Percentiles rank a stretch among this genome's conserved stretches.
Evolutionary conservation across 2,797 vertebrate species (phyloP).

Genomic region (Xenopus petersii): DNA sequence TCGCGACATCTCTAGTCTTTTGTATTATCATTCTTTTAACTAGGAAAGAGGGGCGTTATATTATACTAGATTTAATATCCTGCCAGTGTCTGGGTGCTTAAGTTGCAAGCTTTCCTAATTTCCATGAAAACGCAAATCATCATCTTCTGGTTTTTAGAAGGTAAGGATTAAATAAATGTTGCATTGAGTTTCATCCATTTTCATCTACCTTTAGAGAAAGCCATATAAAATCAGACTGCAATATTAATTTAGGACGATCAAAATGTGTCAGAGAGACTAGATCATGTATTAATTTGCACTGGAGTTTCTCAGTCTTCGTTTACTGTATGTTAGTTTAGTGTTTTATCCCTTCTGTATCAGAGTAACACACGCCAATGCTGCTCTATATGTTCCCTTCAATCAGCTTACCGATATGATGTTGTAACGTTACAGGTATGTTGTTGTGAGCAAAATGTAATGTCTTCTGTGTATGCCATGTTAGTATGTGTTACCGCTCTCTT

Average conservation of each 20-base stretch:
- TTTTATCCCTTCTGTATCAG: constrained; percentile 49
- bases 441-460: constrained; percentile 80
- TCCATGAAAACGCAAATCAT: constrained; percentile 22
- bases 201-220: constrained; percentile 71
- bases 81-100: constrained; percentile 26
- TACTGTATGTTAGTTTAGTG: constrained; percentile 50
- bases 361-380: constrained; percentile 53
- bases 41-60: constrained; percentile 45
- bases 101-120: constrained; percentile 50
- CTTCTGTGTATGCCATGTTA: constrained; percentile 65
- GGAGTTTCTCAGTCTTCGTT: constrained; percentile 60
- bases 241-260: constrained; percentile 63
- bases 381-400: constrained; percentile 52
- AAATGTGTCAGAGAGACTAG: constrained; percentile 52
- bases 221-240: constrained; percentile 74
- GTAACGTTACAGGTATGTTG: constrained; percentile 61
- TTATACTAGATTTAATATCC: constrained; percentile 49
- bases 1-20: too few relatives aligned
- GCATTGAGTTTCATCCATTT: constrained; percentile 53
- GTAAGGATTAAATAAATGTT: constrained; percentile 51
- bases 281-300: constrained; percentile 51
- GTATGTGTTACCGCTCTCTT: constrained; percentile 56
- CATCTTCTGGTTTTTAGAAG: constrained; percentile 51
- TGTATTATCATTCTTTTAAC: constrained; percentile 52
- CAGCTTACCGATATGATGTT: constrained; percentile 57